Evolutionary conservation across 2,888 invertebrate species (phyloP), one percentile per base, ranked within the genome.

Genomic region (Phaonia tiefii): DNA sequence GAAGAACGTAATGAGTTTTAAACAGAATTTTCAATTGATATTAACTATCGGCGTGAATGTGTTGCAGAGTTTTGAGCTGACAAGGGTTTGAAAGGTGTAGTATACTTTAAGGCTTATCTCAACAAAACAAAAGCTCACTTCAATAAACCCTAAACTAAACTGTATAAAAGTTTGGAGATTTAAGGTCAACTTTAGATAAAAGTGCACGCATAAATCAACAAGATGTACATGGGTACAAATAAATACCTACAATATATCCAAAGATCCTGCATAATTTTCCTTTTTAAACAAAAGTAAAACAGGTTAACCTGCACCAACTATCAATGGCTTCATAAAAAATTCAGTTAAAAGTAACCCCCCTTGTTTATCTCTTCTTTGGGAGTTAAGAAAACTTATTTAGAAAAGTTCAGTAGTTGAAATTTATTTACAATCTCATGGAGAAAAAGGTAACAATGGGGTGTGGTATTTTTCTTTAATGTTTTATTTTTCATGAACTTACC

Each of bases 401-500:
- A 11, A 22, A 20, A 22, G 25, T 54, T 22, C 25, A 11, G 25
- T 54, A 22, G 25, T 54, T 54, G 3, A 25, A 22, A 3, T 51
- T 51, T 20, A 51, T 51, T 31, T 31, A 51, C 13, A 22, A 20
- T 54, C 25, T 5, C 54, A 13, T 10, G 17, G 54, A 17, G 2
- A 15, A 46, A 46, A 46, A 46, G 15, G 46, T 10, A 20, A n/a
- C 31, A 31, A 8, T 31, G 31, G 31, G 31, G 44, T 20, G 15
- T 65, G 17, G 22, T 54, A 15, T 3, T 58, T 2, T n/a, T 4
- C 1, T 15, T n/a, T n/a, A n/a, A n/a, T n/a, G n/a, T n/a, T n/a
- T n/a, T n/a, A n/a, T n/a, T n/a, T 31, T 31, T 31, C 31, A 31
- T 31, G 13, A 75, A 93, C 95, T 96, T 92, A 99, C 99, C 91